Percentiles rank a stretch among this genome's conserved stretches.
Conservation (phyloP, 30 jellyfish, hydroid and myxozoan genomes). For the Pseudorhiza aurosa region DNA sequence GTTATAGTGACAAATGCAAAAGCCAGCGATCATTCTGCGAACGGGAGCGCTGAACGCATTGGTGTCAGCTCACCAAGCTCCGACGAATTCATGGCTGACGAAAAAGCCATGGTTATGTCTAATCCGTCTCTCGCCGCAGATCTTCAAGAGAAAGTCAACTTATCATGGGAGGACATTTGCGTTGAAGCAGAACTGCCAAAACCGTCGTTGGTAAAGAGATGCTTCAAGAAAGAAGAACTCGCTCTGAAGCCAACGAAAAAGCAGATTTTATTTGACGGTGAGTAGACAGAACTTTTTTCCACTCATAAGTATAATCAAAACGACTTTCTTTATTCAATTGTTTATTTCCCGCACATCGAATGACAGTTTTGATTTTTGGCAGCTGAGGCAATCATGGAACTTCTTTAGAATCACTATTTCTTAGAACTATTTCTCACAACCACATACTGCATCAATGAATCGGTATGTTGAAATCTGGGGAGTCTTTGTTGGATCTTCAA, state of each 20-base stretch:
- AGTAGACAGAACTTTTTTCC: not conserved
- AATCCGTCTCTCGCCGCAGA: constrained; percentile 58
- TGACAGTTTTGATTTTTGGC: too few species aligned
- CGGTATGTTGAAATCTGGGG: too few species aligned
- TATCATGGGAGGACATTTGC: constrained; percentile 60
- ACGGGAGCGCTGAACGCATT: constrained; percentile 15
- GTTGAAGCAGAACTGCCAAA: constrained; percentile 70
- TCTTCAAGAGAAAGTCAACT: constrained; percentile 52
- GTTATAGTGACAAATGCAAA: not conserved
- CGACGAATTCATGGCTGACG: constrained; percentile 12
- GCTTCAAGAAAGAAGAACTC: constrained; percentile 23
- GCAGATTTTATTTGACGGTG: constrained; percentile 62
- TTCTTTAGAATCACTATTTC: too few species aligned
- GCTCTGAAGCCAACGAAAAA: constrained; percentile 4
- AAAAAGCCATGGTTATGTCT: constrained; percentile 34
- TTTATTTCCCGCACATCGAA: too few species aligned
- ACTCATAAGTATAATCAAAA: too few species aligned
- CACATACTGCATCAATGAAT: too few species aligned
- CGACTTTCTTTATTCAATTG: too few species aligned
- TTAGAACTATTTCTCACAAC: too few species aligned
- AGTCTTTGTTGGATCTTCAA: too few species aligned
- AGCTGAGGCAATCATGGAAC: too few species aligned
- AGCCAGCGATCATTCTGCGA: constrained; percentile 1
- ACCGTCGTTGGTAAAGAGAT: constrained; percentile 57
- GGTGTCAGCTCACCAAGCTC: constrained; percentile 53